These are phyloP conservation scores for Oxycera nigricornis DNA, from an alignment of 2,888 invertebrate genomes.

Conservation along the genomic window DNA sequence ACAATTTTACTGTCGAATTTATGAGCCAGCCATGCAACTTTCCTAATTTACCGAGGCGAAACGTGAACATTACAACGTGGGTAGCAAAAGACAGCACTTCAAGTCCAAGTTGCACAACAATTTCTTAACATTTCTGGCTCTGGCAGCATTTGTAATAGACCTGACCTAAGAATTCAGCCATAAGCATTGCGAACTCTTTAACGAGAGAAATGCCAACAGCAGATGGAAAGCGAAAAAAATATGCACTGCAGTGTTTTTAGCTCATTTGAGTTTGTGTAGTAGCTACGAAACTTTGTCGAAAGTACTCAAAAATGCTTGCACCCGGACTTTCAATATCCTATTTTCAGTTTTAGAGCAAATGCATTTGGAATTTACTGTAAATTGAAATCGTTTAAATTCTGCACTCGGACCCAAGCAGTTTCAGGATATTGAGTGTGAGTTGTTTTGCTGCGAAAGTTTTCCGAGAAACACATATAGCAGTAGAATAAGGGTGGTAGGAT, in stretches of 20 bases:
- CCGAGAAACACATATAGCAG: no score
- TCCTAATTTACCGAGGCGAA: neutral
- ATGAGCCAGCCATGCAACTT: neutral
- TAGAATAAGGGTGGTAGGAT: no score
- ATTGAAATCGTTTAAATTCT: conserved; percentile 3
- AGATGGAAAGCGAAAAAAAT: neutral
- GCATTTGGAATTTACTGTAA: conserved; percentile 24
- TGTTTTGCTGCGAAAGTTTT: no score
- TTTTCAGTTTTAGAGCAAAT: neutral
- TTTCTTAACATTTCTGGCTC: neutral
- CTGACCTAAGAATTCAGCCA: neutral
- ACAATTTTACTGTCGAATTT: neutral
- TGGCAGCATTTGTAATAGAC: no score
- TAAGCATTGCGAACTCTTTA: neutral
- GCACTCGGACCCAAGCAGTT: neutral
- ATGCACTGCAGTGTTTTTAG: neutral
- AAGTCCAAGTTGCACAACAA: neutral
- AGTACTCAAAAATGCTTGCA: neutral
- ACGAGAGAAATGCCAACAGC: neutral
- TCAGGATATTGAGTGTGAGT: neutral
- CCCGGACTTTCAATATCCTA: neutral
- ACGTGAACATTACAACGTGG: neutral
- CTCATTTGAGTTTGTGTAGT: neutral
- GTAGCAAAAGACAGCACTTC: neutral
- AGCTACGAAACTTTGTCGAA: neutral